These are phyloP conservation scores for Strigamia transsilvanica DNA, from an alignment of 2,888 invertebrate genomes.

Conservation along the genomic window DNA sequence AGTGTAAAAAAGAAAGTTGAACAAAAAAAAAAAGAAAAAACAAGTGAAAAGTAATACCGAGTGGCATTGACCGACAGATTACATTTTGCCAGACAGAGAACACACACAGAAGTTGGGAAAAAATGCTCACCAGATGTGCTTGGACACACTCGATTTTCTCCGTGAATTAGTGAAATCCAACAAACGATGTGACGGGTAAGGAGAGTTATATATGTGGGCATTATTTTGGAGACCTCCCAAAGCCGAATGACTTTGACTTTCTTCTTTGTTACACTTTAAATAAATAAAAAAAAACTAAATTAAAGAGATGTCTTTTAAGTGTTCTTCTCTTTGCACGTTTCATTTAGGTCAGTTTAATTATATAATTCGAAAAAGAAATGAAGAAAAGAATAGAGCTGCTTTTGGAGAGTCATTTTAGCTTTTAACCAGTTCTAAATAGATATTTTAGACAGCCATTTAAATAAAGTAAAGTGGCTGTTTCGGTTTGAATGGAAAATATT, in stretches of 20 bases:
- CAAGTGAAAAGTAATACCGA: background rate
- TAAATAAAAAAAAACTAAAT: background rate
- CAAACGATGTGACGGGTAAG: background rate
- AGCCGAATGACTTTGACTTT: background rate
- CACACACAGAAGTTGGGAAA: background rate
- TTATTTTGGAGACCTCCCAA: constrained; percentile 10
- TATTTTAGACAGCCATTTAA: too few relatives aligned
- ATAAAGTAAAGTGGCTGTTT: too few relatives aligned
- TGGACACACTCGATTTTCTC: constrained; percentile 35
- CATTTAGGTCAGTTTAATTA: too few relatives aligned
- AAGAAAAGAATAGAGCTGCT: too few relatives aligned
- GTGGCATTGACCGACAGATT: constrained; percentile 3
- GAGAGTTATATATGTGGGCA: background rate
- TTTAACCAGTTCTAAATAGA: too few relatives aligned
- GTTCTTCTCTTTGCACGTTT: background rate
- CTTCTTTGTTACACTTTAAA: background rate
- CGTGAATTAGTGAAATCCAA: background rate
- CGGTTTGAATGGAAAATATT: too few relatives aligned
- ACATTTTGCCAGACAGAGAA: background rate
- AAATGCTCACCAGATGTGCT: background rate
- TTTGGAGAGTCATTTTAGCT: too few relatives aligned
- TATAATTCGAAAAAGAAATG: too few relatives aligned
- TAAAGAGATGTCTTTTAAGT: background rate
- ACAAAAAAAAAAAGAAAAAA: too few relatives aligned
- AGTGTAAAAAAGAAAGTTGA: background rate